Conservation (phyloP, 2,113 vertebrate species). For the Cheirogaleus medius region DNA sequence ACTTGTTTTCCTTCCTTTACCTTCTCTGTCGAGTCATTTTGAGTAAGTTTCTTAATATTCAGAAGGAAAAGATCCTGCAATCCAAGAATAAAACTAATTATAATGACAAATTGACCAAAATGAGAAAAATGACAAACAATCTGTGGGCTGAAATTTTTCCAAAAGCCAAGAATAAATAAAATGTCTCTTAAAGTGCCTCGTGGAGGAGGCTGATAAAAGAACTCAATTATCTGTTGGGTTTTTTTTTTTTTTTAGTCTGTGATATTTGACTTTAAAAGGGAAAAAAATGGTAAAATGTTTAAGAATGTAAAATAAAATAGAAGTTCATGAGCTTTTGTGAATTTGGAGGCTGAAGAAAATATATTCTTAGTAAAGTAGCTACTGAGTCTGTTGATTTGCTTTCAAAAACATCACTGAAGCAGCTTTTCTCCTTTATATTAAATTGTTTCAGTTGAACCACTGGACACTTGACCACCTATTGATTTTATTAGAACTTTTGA, state of each 20-base stretch:
- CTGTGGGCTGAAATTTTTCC: constrained; percentile 77
- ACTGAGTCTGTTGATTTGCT: background rate
- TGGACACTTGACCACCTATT: background rate
- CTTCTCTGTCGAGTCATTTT: constrained; percentile 9
- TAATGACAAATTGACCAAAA: constrained; percentile 78
- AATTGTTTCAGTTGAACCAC: background rate
- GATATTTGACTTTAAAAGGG: constrained; percentile 56
- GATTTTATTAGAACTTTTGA: background rate
- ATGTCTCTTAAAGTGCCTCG: constrained; percentile 76
- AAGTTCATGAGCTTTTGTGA: background rate
- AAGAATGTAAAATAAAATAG: constrained; percentile 28
- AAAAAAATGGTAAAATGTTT: background rate
- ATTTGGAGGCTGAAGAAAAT: constrained; percentile 32
- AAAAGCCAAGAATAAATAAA: constrained; percentile 81
- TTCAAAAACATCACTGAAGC: background rate
- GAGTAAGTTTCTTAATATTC: constrained; percentile 55
- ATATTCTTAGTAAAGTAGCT: background rate
- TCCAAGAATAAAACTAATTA: constrained; percentile 73
- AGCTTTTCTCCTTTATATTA: background rate
- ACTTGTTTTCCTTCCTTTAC: background rate
- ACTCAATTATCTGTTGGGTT: constrained; percentile 60
- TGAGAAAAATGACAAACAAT: constrained; percentile 82
- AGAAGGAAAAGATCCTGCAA: constrained; percentile 41
- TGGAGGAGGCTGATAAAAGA: constrained; percentile 77
- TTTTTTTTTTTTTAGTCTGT: constrained; percentile 61